Conservation (phyloP, 2,113 vertebrate genomes). For the Telmatochromis brichardi region DNA sequence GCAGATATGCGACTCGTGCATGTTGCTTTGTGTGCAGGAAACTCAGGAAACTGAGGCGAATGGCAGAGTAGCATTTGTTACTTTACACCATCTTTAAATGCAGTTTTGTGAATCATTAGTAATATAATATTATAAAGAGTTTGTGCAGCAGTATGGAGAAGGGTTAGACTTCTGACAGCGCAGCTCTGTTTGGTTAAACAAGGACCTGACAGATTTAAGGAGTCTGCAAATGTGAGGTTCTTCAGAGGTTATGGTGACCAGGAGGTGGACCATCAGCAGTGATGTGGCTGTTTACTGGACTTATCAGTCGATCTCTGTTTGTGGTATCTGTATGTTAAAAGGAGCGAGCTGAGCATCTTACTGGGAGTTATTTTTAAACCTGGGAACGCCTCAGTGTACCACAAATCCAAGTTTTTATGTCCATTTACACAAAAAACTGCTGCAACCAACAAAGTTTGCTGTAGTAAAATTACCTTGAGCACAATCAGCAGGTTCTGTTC, state of each 20-base stretch:
- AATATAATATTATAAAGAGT: background rate
- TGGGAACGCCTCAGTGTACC: accelerated
- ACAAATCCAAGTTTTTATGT: background rate
- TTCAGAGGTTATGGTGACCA: background rate
- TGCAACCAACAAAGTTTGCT: background rate
- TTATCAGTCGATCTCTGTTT: background rate
- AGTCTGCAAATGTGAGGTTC: background rate
- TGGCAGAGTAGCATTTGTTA: background rate
- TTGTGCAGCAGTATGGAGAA: accelerated
- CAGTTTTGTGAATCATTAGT: background rate
- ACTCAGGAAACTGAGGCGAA: background rate
- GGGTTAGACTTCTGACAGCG: accelerated
- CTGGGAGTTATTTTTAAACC: background rate
- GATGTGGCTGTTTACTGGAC: background rate
- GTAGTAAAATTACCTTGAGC: background rate
- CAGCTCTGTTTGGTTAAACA: background rate
- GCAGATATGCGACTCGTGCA: background rate
- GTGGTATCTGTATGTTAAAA: background rate
- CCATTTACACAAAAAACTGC: background rate
- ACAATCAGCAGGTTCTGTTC: background rate
- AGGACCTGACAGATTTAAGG: background rate
- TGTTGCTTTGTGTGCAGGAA: background rate
- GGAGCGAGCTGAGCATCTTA: background rate
- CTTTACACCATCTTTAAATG: background rate
- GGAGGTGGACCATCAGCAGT: accelerated